Percentiles rank a stretch among this genome's conserved stretches.
These are phyloP conservation scores for Manis javanica DNA, from an alignment of 2,797 vertebrate genomes.

Conservation along the genomic window DNA sequence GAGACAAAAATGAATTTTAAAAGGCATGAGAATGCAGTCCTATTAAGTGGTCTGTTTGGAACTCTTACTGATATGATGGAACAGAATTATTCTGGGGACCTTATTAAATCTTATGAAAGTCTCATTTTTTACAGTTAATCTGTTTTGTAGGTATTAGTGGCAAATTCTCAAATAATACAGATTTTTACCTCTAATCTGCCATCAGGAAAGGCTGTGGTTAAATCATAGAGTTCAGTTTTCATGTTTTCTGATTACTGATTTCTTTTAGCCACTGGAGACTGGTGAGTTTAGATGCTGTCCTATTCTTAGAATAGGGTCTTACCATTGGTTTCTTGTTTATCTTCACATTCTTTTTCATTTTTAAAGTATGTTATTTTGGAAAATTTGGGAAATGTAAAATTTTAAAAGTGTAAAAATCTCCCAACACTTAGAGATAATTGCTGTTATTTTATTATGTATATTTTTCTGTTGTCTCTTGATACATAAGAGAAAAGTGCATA, in stretches of 20 bases:
- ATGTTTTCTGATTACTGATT: conserved; percentile 25
- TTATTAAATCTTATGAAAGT: conserved; percentile 32
- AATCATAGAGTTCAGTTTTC: conserved; percentile 44
- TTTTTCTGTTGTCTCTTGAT: conserved; percentile 4
- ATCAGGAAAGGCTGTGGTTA: not conserved
- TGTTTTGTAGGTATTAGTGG: conserved; percentile 42
- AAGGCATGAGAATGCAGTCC: conserved; percentile 16
- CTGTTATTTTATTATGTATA: conserved; percentile 24
- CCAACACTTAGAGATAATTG: conserved; percentile 3
- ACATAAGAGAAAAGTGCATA: not conserved
- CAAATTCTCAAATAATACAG: conserved; percentile 58
- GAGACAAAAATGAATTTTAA: conserved; percentile 74
- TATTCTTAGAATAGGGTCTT: not conserved
- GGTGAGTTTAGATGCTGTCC: not conserved
- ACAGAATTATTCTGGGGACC: conserved; percentile 37
- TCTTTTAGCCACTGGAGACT: conserved; percentile 18
- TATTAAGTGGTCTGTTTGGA: conserved; percentile 48
- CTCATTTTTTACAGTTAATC: conserved; percentile 40
- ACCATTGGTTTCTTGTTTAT: conserved; percentile 18
- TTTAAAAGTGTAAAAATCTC: conserved; percentile 39
- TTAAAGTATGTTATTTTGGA: conserved; percentile 31
- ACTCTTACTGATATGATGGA: conserved; percentile 39
- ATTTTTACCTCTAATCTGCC: conserved; percentile 29
- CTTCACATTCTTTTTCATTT: conserved; percentile 25
- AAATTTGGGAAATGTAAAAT: conserved; percentile 51